Evolutionary conservation across 2,113 vertebrate species (phyloP).

Genomic region (Corvus hawaiiensis): DNA sequence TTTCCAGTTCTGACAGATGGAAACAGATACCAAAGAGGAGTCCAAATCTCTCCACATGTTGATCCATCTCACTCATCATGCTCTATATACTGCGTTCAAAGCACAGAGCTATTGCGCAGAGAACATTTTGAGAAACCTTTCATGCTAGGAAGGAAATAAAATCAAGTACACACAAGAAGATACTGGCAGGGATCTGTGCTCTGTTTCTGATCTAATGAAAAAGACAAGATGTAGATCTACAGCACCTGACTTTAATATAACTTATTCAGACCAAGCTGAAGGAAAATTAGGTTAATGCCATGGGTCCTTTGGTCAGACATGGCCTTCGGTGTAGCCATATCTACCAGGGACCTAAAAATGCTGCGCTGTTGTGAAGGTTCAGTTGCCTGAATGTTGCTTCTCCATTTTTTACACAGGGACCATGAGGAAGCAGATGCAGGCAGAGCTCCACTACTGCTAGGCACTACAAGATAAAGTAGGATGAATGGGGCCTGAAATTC

Average conservation of each 20-base stretch:
- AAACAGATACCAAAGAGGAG: constrained; percentile 30
- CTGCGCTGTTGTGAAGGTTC: accelerated
- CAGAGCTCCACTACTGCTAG: neutral
- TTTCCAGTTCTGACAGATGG: constrained; percentile 28
- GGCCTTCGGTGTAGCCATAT: neutral
- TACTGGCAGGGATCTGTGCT: neutral
- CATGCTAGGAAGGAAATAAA: neutral
- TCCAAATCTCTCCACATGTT: neutral
- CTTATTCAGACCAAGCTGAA: neutral
- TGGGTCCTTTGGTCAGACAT: neutral
- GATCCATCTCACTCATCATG: constrained; percentile 19
- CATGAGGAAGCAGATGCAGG: neutral
- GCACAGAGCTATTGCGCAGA: neutral
- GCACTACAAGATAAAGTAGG: neutral
- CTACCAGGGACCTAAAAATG: neutral
- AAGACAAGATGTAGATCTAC: neutral
- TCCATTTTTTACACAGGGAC: neutral
- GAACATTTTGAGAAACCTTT: neutral
- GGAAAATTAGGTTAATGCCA: neutral
- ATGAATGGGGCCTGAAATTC: neutral
- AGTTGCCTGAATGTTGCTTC: neutral
- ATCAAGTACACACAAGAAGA: neutral
- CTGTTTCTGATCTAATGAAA: neutral
- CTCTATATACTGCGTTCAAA: neutral
- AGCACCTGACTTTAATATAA: neutral